Base-by-base conservation (phyloP, 2,888 invertebrate genomes). In the Parochlus steinenii region DNA sequence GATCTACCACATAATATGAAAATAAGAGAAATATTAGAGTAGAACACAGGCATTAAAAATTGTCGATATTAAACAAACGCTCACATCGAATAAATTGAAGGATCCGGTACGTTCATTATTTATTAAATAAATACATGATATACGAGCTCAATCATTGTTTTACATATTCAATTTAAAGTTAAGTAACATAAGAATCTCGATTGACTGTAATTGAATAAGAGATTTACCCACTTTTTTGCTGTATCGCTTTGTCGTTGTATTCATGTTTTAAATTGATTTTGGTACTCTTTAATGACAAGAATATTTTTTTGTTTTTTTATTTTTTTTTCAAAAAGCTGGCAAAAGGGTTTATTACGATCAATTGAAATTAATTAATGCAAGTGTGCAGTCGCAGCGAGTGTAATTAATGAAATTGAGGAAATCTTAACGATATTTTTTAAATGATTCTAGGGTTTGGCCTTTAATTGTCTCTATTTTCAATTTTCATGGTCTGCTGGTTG, bases 51-150 rank as follows among this genome's bases (percentile, higher is more conserved):
- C 11, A 25, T 33, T 27, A 19, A 33, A 33, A 33, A 14, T 11
- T 29, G 36, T 36, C 36, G 18, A 36, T 36, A 35, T 28, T 35
- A 31, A 33, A 37, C 37, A 33, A 33, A 33, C 34, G 33, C 33
- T 33, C 33, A 29, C 33, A 37, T 41, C 34, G 39, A 41, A 36
- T 41, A 39, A 41, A 41, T 41, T 41, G 41, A 41, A 39, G 41
- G 36, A 41, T 41, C 41, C 41, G 41, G 41, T 40, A 30, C 20
- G 18, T 19, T 15, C 11, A 23, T 30, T 30, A 24, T 24, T 36
- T 36, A 36, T 36, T 36, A 36, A 36, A 36, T 36, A 36, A 36
- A 30, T 29, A 36, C 30, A 30, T 30, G 30, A 22, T 16, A 31
- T 31, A 17, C 19, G 20, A 11, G n/a, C 20, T 31, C 31, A 5